These are phyloP conservation scores for Brachionus asplanchnoidis DNA, from an alignment of 1,140 invertebrate species.

Conservation along the genomic window DNA sequence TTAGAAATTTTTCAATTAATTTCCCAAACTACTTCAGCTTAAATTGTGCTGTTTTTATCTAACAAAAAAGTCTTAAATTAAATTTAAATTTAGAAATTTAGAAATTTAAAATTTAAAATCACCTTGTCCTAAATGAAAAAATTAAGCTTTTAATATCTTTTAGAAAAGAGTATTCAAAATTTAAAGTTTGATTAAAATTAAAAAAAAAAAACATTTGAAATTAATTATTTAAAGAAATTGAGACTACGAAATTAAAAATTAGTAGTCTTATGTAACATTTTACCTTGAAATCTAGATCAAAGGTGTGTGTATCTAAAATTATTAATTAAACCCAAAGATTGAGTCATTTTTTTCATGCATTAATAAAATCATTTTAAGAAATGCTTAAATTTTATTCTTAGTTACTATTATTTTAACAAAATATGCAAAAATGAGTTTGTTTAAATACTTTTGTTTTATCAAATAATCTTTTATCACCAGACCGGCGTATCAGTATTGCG, in stretches of 20 bases:
- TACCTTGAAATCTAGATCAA: neutral
- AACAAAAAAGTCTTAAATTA: neutral
- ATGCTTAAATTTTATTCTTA: neutral
- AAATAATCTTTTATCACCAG: neutral
- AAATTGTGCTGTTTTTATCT: neutral
- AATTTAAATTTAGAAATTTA: neutral
- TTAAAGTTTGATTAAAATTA: neutral
- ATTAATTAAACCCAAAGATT: neutral
- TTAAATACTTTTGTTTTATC: neutral
- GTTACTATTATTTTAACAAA: neutral
- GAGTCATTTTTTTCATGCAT: too few relatives aligned
- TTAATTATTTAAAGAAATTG: neutral
- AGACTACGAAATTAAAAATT: neutral
- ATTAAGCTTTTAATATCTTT: neutral
- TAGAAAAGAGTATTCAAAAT: neutral
- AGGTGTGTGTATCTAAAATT: neutral
- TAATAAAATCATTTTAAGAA: neutral
- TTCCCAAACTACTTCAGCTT: neutral
- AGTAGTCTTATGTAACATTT: neutral
- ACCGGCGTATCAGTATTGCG: neutral
- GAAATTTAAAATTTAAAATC: neutral
- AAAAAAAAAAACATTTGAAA: neutral
- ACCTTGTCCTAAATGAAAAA: neutral
- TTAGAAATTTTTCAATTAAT: neutral
- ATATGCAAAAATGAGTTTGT: neutral